These are phyloP conservation scores for Pteropus rufus DNA, from an alignment of 2,797 vertebrate genomes.

Conservation along the genomic window DNA sequence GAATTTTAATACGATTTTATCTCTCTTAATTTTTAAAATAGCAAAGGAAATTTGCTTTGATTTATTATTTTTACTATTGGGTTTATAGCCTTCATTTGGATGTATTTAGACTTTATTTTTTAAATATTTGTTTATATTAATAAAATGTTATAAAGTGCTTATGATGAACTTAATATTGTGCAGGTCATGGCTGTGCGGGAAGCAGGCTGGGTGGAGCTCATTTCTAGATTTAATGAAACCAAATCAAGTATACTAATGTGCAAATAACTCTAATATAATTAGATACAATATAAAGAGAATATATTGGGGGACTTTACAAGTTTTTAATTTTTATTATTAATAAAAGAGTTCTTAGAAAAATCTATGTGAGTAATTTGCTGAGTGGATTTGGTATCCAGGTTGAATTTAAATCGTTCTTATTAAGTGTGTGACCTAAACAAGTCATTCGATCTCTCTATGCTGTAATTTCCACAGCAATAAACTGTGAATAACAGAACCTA, in stretches of 20 bases:
- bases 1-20: not conserved
- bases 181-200: not conserved
- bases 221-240: not conserved
- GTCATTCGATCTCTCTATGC: not conserved
- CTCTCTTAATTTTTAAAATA: not conserved
- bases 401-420: not conserved
- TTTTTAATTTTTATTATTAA: slow-evolving; percentile 12
- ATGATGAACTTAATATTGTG: not conserved
- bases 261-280: not conserved
- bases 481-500: not conserved
- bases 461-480: not conserved
- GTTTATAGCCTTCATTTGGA: not conserved
- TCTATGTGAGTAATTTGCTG: not conserved
- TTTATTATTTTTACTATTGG: not conserved
- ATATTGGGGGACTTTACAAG: not conserved
- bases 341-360: not conserved
- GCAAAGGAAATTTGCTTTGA: not conserved
- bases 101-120: not conserved
- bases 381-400: not conserved
- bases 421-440: not conserved
- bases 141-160: not conserved
- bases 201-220: not conserved
- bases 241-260: not conserved
- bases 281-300: not conserved
- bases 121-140: not conserved